Evolutionary conservation across 2,888 invertebrate species (phyloP), one percentile per base, ranked within the genome.

Genomic region (Oligia latruncula): DNA sequence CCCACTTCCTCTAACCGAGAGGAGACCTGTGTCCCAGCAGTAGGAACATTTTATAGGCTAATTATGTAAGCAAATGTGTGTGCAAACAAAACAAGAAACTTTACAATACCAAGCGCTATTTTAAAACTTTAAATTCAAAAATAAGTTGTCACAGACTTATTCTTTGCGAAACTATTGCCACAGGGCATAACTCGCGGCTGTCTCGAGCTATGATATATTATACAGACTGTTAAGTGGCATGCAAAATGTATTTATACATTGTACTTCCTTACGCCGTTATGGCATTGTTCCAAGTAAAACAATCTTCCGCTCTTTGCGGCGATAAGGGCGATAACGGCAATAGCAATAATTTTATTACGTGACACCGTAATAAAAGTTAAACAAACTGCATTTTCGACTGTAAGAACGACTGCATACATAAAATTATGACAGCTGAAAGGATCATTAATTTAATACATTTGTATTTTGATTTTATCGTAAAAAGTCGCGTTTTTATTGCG

Each of bases 221-320:
- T 91, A 90, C 91, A 89, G 93, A 92, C 95, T 95, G 95, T 94
- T 97, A 97, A 96, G 96, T 96, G 95, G 95, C 95, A 96, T 96
- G 95, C 96, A 96, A 95, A 96, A 95, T 96, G 94, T 96, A 96
- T 96, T 96, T 96, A 95, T 96, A 96, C 95, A 95, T 95, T 93
- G 95, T 95, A 95, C 95, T 96, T 96, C 95, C 96, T 95, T 96
- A 92, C 91, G 94, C 93, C 95, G 94, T 96, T 96, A 96, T 96
- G 96, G 96, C 96, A 92, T 88, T 81, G 89, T 90, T 95, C 96
- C 96, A 97, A 97, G 92, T 96, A 92, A 96, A 96, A 96, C 96
- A 97, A 96, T 96, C 95, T 96, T 95, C 94, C 94, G 93, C 89
- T 49, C 49, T 90, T 92, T 91, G 92, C 93, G 90, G 89, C 94